Conservation (phyloP, 2,888 invertebrate species). For the Zhengitettix transpicula region DNA sequence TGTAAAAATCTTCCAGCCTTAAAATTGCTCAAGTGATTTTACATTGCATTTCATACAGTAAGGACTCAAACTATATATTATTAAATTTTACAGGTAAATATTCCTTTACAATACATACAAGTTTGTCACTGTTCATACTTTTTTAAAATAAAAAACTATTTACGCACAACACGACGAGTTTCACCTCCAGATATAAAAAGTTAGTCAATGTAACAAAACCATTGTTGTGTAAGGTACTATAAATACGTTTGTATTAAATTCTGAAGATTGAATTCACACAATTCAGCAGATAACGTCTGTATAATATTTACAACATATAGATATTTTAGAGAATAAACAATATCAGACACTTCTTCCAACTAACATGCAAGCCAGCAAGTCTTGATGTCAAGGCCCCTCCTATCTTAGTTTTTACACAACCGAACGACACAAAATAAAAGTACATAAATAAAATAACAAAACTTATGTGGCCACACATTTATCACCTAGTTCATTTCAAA, state of each 20-base stretch:
- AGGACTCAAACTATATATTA: neutral
- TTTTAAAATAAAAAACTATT: slow-evolving; percentile 3
- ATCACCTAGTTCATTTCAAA: neutral
- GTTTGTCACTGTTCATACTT: neutral
- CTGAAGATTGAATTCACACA: neutral
- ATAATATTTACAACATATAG: neutral
- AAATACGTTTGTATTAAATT: too few species aligned
- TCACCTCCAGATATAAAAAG: neutral
- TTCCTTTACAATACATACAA: slow-evolving; percentile 2
- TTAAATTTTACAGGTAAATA: neutral
- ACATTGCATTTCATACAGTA: neutral
- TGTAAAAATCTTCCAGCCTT: slow-evolving; percentile 5
- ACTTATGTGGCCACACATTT: neutral
- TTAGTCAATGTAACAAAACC: slow-evolving; percentile 2
- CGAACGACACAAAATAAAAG: neutral
- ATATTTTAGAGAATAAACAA: neutral
- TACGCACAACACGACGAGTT: slow-evolving; percentile 12
- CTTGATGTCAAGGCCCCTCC: slow-evolving; percentile 4
- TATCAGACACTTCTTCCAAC: neutral
- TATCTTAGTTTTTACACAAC: neutral
- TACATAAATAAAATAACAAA: neutral
- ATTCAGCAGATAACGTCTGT: neutral
- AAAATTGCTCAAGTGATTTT: neutral
- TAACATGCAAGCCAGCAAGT: neutral
- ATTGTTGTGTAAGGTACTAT: neutral